Evolutionary conservation across 2,888 invertebrate species (phyloP), one percentile per base, ranked within the genome.

Genomic region (Eilema griseolum): DNA sequence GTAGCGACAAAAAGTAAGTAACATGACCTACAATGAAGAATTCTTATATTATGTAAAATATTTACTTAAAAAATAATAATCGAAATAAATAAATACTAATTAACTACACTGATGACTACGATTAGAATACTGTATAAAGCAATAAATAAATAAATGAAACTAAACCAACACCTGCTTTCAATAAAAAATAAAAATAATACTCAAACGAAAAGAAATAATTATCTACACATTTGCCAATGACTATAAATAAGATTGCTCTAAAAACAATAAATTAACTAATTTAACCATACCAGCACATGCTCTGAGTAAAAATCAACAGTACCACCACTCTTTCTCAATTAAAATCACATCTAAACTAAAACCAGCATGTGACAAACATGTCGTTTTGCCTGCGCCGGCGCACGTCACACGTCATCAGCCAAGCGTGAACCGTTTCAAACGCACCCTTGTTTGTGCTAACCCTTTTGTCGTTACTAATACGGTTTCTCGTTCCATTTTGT

Each of bases 401-500:
- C 78, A 72, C 63, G 80, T 83, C 77, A 78, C 82, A 77, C 77
- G 64, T 75, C 78, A 75, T 71, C 81, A 77, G 78, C 77, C 88
- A 88, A 86, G 84, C 89, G 86, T 84, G 73, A 78, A 83, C 77
- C 72, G 76, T 78, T 78, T 74, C 73, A 77, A 81, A 80, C 78
- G 79, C 82, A 83, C 85, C 84, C 86, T 83, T 86, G 82, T 86
- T 84, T 82, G 75, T 79, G 71, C 72, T 81, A 81, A 83, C 83
- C 80, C 77, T 84, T 76, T 77, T 75, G 73, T 73, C 69, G 80
- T 76, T 77, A 77, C 73, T 75, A 80, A 84, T 84, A 76, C 71
- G 69, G 65, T 73, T 80, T 75, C 81, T 80, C 69, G 69, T 73
- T 77, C 71, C 61, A 56, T 74, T 78, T 83, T 75, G 74, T 76